phyloP scores from a whole-genome alignment of 2,113 vertebrate species.

The Scomber scombrus region DNA sequence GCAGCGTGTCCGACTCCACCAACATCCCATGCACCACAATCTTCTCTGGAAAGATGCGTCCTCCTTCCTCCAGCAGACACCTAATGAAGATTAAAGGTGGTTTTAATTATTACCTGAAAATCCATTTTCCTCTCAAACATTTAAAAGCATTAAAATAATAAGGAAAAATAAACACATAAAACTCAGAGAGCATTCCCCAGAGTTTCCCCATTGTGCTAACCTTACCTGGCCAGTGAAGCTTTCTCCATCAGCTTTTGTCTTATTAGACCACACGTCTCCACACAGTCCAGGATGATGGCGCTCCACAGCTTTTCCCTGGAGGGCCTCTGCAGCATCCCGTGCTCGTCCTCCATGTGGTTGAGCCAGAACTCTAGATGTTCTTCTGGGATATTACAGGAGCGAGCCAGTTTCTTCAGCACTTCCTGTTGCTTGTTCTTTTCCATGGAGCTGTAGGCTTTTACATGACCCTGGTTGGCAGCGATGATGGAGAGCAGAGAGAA shows the following conservation, averaged over 20 bases:
- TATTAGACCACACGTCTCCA: slow-evolving; percentile 95
- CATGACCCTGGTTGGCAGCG: slow-evolving; percentile 88
- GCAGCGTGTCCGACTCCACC: slow-evolving; percentile 91
- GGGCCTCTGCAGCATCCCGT: slow-evolving; percentile 90
- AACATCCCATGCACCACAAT: slow-evolving; percentile 92
- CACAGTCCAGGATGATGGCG: slow-evolving; percentile 95
- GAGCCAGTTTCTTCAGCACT: slow-evolving; percentile 87
- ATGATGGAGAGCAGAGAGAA: slow-evolving; percentile 95
- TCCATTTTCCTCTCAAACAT: not conserved
- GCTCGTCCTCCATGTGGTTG: slow-evolving; percentile 90
- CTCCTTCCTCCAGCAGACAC: slow-evolving; percentile 94
- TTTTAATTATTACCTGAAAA: not conserved
- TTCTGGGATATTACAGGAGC: slow-evolving; percentile 86
- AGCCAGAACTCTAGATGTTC: slow-evolving; percentile 94
- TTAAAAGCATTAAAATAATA: not conserved
- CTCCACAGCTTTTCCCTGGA: slow-evolving; percentile 94
- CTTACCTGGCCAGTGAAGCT: slow-evolving; percentile 93
- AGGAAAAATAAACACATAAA: not conserved
- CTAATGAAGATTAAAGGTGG: slow-evolving; percentile 71
- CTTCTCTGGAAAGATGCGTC: slow-evolving; percentile 93
- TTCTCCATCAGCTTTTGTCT: slow-evolving; percentile 98
- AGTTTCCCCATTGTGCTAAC: too few relatives aligned
- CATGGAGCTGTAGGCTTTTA: slow-evolving; percentile 94
- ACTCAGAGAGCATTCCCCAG: not conserved
- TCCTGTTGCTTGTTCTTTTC: slow-evolving; percentile 93